These are phyloP conservation scores for Orussus abietinus DNA, from an alignment of 1,140 invertebrate species.

Conservation along the genomic window DNA sequence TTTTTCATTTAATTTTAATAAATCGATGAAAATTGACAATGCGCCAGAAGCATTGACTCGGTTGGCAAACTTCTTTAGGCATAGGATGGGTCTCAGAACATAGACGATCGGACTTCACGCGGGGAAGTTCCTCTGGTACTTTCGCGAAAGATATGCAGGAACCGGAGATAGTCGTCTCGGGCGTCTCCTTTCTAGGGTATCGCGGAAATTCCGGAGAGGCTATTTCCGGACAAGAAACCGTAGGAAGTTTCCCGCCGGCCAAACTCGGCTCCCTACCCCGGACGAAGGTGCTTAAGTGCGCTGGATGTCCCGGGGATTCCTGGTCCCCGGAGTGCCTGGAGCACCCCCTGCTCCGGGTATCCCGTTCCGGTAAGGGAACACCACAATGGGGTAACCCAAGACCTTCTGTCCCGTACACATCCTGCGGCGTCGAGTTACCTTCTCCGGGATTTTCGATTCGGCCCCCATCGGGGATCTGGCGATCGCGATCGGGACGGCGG, in stretches of 20 bases:
- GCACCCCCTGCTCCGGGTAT: too few relatives aligned
- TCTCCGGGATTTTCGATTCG: neutral
- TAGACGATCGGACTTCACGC: too few relatives aligned
- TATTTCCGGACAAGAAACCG: slow-evolving; percentile 8
- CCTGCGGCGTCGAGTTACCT: neutral
- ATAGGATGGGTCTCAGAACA: too few relatives aligned
- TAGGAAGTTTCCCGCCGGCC: too few relatives aligned
- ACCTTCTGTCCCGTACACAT: slow-evolving; percentile 9
- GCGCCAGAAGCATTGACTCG: neutral
- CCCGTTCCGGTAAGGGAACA: slow-evolving; percentile 24
- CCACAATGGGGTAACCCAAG: slow-evolving; percentile 21
- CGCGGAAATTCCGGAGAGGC: neutral
- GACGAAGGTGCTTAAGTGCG: neutral
- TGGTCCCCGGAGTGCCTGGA: too few relatives aligned
- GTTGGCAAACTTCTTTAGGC: too few relatives aligned
- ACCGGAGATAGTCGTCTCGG: slow-evolving; percentile 2
- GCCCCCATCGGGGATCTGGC: neutral
- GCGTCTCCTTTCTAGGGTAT: neutral
- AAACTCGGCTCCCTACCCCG: too few relatives aligned
- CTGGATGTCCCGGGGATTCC: neutral
- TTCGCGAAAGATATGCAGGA: too few relatives aligned
- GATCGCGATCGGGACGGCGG: neutral
- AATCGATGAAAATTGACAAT: slow-evolving; percentile 15
- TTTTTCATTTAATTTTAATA: too few relatives aligned
- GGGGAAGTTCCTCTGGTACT: too few relatives aligned